Percentiles rank a stretch among this genome's conserved stretches.
Evolutionary conservation across 1,140 invertebrate species (phyloP).

Genomic region (Cyclargus thomasi): DNA sequence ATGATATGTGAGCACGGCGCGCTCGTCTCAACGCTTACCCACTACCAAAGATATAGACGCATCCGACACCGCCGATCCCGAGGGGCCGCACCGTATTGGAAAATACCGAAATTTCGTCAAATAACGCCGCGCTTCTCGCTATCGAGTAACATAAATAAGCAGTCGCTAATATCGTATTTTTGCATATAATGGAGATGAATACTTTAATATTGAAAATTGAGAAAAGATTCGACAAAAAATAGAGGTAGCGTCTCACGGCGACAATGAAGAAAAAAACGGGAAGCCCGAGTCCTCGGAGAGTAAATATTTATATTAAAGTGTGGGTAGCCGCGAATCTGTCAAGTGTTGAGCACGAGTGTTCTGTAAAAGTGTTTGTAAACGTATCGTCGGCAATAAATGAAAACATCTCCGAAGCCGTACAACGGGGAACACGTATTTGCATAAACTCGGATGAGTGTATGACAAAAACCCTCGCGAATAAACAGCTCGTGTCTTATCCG

Average conservation of each 20-base stretch:
- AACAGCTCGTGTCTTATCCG: not conserved
- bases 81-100: not conserved
- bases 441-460: slow-evolving; percentile 1
- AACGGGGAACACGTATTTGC: not conserved
- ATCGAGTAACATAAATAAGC: not conserved
- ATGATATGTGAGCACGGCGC: slow-evolving; percentile 26
- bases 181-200: no score
- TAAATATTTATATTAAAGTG: slow-evolving; percentile 1
- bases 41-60: slow-evolving; percentile 10
- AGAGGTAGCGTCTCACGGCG: no score
- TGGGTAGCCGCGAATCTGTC: not conserved
- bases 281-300: not conserved
- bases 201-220: no score
- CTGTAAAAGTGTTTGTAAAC: slow-evolving; percentile 7
- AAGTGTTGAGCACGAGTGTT: slow-evolving; percentile 3
- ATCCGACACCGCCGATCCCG: not conserved
- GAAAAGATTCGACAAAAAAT: no score
- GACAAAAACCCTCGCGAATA: not conserved
- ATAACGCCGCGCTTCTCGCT: not conserved
- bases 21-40: slow-evolving; percentile 22
- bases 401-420: slow-evolving; percentile 6
- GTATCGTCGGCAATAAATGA: slow-evolving; percentile 1
- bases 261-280: no score
- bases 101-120: not conserved
- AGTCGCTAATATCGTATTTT: not conserved